Evolutionary conservation across 2,113 vertebrate species (phyloP).

Genomic region (Gymnobelideus leadbeateri): DNA sequence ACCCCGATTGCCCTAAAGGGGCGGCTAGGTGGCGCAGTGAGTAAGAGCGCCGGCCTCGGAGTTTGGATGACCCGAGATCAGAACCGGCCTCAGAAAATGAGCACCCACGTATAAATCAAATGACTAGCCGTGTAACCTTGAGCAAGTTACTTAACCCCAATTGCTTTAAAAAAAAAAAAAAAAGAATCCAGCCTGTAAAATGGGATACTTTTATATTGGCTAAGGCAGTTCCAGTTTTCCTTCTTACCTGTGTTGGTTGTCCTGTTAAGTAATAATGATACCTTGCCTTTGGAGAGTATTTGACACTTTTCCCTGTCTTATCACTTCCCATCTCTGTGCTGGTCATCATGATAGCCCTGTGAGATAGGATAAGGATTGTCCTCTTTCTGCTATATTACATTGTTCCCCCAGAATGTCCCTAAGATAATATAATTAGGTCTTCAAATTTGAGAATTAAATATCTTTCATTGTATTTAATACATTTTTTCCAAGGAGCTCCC

Average conservation of each 20-base stretch:
- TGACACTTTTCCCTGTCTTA: background rate
- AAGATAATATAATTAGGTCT: background rate
- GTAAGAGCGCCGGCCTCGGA: too few relatives aligned
- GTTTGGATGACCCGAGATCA: too few relatives aligned
- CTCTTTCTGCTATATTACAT: background rate
- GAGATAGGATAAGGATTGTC: background rate
- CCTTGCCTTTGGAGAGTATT: background rate
- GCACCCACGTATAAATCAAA: too few relatives aligned
- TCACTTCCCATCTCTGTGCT: background rate
- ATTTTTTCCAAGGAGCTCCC: background rate
- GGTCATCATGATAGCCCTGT: background rate
- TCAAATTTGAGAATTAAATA: background rate
- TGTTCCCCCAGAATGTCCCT: background rate
- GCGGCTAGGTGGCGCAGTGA: too few relatives aligned
- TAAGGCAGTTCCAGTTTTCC: background rate
- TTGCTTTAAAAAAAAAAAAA: too few relatives aligned
- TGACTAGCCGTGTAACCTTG: too few relatives aligned
- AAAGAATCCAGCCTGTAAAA: background rate
- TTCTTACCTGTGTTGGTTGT: background rate
- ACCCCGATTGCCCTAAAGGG: too few relatives aligned
- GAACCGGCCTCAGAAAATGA: too few relatives aligned
- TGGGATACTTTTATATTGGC: background rate
- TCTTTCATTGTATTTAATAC: background rate
- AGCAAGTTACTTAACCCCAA: too few relatives aligned
- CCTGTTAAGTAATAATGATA: background rate